Evolutionary conservation across 2,113 vertebrate species (phyloP).

Genomic region (Phaethornis superciliosus): DNA sequence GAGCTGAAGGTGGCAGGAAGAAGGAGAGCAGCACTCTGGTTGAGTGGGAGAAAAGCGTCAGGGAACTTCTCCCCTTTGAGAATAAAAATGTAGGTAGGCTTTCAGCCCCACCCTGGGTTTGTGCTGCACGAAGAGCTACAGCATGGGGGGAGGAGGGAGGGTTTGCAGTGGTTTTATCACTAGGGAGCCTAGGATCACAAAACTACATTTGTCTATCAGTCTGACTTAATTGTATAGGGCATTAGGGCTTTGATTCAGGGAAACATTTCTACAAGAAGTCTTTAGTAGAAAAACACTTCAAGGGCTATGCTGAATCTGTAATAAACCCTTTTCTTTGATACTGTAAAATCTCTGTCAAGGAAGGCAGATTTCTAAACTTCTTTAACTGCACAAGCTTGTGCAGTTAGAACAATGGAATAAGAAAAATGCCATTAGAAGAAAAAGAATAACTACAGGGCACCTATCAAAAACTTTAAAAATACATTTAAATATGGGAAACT

Average conservation of each 20-base stretch:
- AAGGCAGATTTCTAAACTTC: background rate
- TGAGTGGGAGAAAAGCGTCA: background rate
- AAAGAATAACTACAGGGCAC: background rate
- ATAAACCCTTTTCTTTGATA: background rate
- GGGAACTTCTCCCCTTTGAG: background rate
- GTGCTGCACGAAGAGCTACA: background rate
- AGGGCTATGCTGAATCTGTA: background rate
- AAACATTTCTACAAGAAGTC: background rate
- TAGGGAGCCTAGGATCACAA: background rate
- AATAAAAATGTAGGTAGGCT: background rate
- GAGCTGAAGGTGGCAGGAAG: background rate
- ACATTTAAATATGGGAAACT: background rate
- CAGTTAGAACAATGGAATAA: background rate
- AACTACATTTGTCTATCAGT: background rate
- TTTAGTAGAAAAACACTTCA: slow-evolving; percentile 4
- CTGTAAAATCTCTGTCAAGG: background rate
- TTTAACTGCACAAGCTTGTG: background rate
- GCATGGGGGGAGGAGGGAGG: background rate
- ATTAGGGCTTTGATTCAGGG: slow-evolving; percentile 36
- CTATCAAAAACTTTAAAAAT: background rate
- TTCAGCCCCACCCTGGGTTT: background rate
- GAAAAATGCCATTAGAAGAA: background rate
- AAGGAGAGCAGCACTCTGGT: fast-evolving
- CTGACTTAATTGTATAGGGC: background rate
- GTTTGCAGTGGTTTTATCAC: background rate